Conservation (phyloP, 2,888 invertebrate species). For the Hybos culiciformis region DNA sequence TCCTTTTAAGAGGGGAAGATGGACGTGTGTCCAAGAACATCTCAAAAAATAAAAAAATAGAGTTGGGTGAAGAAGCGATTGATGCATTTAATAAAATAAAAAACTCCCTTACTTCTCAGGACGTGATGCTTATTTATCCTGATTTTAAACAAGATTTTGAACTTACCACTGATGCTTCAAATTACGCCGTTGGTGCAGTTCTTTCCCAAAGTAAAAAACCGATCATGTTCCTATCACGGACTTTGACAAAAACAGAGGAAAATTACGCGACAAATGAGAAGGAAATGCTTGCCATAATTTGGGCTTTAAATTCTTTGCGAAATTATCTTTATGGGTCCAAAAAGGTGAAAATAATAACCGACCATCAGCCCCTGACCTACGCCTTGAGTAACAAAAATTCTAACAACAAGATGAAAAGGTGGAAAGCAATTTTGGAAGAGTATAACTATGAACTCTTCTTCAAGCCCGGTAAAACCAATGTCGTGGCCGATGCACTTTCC, state of each 20-base stretch:
- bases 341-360: constrained; percentile 14
- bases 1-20: no score
- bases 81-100: constrained; percentile 10
- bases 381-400: constrained; percentile 4
- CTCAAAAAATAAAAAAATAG: constrained; percentile 3
- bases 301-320: constrained; percentile 23
- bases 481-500: constrained; percentile 17
- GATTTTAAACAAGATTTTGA: constrained; percentile 24
- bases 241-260: constrained; percentile 13
- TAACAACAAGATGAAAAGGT: constrained; percentile 13
- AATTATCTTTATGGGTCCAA: constrained; percentile 24
- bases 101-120: constrained; percentile 6
- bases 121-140: constrained; percentile 14
- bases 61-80: constrained; percentile 5
- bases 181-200: no score
- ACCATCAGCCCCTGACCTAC: constrained; percentile 10
- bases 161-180: no score
- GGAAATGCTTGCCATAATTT: constrained; percentile 22
- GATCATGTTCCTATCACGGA: constrained; percentile 20
- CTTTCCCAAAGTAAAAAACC: constrained; percentile 18
- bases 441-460: neutral
- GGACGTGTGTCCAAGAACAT: no score
- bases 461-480: constrained; percentile 16
- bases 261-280: constrained; percentile 22
- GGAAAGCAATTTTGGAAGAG: constrained; percentile 6